Evolutionary conservation across 2,888 invertebrate species (phyloP).

Genomic region (Norana najaformis): DNA sequence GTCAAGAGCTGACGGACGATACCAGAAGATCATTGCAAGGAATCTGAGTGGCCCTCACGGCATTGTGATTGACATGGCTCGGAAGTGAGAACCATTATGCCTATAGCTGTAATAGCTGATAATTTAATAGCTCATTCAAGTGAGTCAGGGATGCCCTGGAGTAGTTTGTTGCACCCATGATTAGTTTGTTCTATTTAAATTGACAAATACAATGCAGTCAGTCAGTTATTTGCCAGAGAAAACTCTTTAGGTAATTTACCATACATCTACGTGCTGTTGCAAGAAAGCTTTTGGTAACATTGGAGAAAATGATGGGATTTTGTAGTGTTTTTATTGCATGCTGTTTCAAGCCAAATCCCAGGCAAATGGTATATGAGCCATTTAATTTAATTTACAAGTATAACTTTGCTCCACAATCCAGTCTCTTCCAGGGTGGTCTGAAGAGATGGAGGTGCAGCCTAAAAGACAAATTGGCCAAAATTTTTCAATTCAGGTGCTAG

Average conservation of each 20-base stretch:
- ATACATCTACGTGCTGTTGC: too few species aligned
- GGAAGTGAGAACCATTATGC: slow-evolving; percentile 32
- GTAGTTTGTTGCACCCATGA: background rate
- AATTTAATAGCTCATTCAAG: background rate
- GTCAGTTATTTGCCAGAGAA: background rate
- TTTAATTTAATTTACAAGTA: too few species aligned
- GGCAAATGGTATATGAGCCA: too few species aligned
- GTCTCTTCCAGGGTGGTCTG: too few species aligned
- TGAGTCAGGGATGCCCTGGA: background rate
- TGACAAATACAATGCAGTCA: background rate
- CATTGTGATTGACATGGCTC: slow-evolving; percentile 37
- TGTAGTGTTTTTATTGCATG: too few species aligned
- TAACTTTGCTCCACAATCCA: too few species aligned
- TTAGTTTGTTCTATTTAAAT: background rate
- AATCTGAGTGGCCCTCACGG: slow-evolving; percentile 34
- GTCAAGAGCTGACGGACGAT: slow-evolving; percentile 38
- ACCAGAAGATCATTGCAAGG: slow-evolving; percentile 37
- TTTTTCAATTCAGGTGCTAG: background rate
- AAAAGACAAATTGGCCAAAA: background rate
- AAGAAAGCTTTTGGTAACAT: too few species aligned
- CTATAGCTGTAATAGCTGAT: background rate
- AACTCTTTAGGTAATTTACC: too few species aligned
- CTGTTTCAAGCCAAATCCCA: too few species aligned
- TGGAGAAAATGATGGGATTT: too few species aligned
- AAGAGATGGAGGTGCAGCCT: too few species aligned